Evolutionary conservation across 2,113 vertebrate species (phyloP).

Genomic region (Crotalus helleri): DNA sequence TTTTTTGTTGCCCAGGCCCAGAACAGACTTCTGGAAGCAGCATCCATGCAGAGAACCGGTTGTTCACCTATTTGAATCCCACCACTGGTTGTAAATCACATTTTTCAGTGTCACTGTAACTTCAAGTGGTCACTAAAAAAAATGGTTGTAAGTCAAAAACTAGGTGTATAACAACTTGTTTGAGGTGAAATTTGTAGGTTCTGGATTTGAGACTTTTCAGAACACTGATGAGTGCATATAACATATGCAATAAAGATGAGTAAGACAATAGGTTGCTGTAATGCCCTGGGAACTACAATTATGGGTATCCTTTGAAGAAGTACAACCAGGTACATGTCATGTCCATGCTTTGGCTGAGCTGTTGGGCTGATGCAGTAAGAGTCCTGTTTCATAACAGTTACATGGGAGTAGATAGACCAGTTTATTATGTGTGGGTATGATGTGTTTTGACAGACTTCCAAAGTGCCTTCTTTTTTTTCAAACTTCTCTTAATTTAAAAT

Average conservation of each 20-base stretch:
- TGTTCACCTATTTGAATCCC: too few species aligned
- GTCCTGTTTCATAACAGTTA: not conserved
- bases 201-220: not conserved
- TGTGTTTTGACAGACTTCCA: not conserved
- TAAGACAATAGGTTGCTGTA: not conserved
- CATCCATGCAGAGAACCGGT: too few species aligned
- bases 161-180: not conserved
- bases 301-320: not conserved
- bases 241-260: not conserved
- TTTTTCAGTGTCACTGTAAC: too few species aligned
- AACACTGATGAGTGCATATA: not conserved
- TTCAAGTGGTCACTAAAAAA: too few species aligned
- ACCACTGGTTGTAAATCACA: too few species aligned
- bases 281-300: not conserved
- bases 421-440: not conserved
- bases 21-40: too few species aligned
- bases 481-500: not conserved
- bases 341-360: not conserved
- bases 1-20: too few species aligned
- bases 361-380: not conserved
- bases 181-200: not conserved
- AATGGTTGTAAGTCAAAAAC: too few species aligned
- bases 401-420: not conserved
- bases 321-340: not conserved
- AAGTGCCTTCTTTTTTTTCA: not conserved